Evolutionary conservation across 37 sponge, comb jelly and placozoan genomes (phyloP).

Genomic region (Beroe ovata): DNA sequence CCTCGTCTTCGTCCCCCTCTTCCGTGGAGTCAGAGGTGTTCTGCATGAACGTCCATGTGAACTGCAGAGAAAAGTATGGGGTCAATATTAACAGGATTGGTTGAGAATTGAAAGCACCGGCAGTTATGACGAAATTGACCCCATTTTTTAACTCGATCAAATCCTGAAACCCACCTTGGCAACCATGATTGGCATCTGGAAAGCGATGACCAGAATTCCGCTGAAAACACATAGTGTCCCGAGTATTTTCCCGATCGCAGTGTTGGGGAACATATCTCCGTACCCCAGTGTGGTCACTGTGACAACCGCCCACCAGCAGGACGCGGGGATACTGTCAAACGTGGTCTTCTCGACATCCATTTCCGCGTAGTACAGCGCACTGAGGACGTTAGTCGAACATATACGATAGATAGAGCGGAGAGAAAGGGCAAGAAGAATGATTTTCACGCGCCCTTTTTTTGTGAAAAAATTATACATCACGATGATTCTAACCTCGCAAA

Average conservation of each 20-base stretch:
- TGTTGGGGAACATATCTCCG: constrained; percentile 29
- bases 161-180: no score
- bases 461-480: no score
- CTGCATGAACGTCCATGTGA: constrained; percentile 64
- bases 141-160: no score
- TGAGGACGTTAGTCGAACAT: not conserved
- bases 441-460: no score
- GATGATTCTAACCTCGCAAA: constrained; percentile 36
- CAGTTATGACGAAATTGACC: no score
- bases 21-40: constrained; percentile 19
- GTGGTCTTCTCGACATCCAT: constrained; percentile 32
- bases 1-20: not conserved
- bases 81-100: no score
- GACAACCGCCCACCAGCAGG: constrained; percentile 67
- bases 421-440: no score
- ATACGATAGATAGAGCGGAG: no score
- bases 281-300: constrained; percentile 62
- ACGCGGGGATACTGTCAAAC: constrained; percentile 48
- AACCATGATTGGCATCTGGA: constrained; percentile 67
- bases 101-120: no score
- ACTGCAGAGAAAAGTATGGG: not conserved
- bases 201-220: constrained; percentile 52
- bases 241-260: constrained; percentile 30
- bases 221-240: constrained; percentile 61
- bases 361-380: constrained; percentile 49